A percentile compares a stretch with the other conserved stretches of the same genome.
Conservation (phyloP, 2,888 invertebrate genomes). For the Drosophila monieri region DNA sequence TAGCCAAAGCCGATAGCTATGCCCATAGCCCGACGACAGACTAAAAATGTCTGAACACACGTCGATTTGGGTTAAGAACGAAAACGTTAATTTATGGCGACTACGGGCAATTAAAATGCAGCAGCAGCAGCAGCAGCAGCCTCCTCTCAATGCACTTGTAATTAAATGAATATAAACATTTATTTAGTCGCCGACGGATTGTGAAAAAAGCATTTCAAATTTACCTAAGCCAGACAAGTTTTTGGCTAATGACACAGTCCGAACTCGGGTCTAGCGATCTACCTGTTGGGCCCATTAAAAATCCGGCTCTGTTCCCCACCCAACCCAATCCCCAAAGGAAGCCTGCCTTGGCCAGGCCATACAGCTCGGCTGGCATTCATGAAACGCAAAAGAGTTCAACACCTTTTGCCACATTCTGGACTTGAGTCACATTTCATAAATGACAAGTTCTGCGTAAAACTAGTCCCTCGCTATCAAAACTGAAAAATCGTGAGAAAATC, state of each 20-base stretch:
- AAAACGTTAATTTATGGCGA: slow-evolving; percentile 66
- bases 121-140: slow-evolving; percentile 51
- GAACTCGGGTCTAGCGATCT: slow-evolving; percentile 33
- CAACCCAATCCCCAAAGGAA: slow-evolving; percentile 10
- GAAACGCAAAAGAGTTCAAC: slow-evolving; percentile 69
- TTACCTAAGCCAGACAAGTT: slow-evolving; percentile 46
- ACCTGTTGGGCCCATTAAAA: slow-evolving; percentile 64
- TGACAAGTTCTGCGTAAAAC: slow-evolving; percentile 74
- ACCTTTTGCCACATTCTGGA: slow-evolving; percentile 54
- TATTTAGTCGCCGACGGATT: slow-evolving; percentile 51
- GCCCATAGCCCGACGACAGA: slow-evolving; percentile 22
- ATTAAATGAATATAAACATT: slow-evolving; percentile 79
- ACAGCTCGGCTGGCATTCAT: slow-evolving; percentile 40
- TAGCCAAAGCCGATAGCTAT: slow-evolving; percentile 1
- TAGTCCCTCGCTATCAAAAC: slow-evolving; percentile 61
- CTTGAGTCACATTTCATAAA: slow-evolving; percentile 57
- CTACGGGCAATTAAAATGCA: slow-evolving; percentile 69
- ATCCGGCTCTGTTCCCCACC: slow-evolving; percentile 41
- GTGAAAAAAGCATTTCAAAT: slow-evolving; percentile 42
- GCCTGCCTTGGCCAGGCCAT: too few species aligned
- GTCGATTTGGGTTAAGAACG: slow-evolving; percentile 82
- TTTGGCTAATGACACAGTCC: slow-evolving; percentile 57
- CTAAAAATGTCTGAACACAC: slow-evolving; percentile 47
- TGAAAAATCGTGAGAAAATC: slow-evolving; percentile 78
- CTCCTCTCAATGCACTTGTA: slow-evolving; percentile 62